Base-by-base conservation (phyloP, 2,797 vertebrate species). In the Channa striata region DNA sequence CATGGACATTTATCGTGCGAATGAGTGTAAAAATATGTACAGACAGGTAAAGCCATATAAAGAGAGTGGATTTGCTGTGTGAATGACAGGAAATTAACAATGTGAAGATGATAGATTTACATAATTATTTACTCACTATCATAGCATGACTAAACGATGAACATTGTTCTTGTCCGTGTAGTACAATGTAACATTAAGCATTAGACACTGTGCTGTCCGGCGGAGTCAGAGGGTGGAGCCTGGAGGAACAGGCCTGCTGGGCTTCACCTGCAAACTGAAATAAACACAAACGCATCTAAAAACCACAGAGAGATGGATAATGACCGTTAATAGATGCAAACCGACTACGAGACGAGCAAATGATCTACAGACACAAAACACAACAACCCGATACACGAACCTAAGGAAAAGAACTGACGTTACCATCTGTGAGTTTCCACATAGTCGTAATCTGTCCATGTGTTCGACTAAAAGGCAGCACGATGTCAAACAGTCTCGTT, bases 1-100 rank as follows among this genome's bases (percentile, higher is more conserved):
- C 14, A 30, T 44, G 11, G 39, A 58, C 51, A 63, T 60, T 48
- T 19, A 25, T 62, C 14, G 9, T 30, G 51, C 72, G 44, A 37
- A 33, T 57, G 57, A 30, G n/a, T 63, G 25, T 57, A 48, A 74
- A 49, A 42, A 69, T 44, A 33, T 57, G 43, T 72, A 16, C 23
- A 75, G 61, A 66, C 64, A 12, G 52, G 83, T 33, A 0, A 78
- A 92, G 65, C 84, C 82, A 67, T 82, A 81, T 59, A 74, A 65
- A 80, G 19, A 53, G 40, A n/a, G 47, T 11, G 68, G 19, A 40
- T 47, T 39, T 72, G 30, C 21, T 66, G 62, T 54, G 47, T 49
- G 25, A 59, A 12, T 53, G 67, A 62, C 9, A 1, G 2, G 9
- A 25, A 53, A n/a, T 16, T 13, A 34, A 74, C 47, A 34, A 56